Base-by-base conservation (phyloP, 1,140 invertebrate species). In the Cepaea nemoralis region DNA sequence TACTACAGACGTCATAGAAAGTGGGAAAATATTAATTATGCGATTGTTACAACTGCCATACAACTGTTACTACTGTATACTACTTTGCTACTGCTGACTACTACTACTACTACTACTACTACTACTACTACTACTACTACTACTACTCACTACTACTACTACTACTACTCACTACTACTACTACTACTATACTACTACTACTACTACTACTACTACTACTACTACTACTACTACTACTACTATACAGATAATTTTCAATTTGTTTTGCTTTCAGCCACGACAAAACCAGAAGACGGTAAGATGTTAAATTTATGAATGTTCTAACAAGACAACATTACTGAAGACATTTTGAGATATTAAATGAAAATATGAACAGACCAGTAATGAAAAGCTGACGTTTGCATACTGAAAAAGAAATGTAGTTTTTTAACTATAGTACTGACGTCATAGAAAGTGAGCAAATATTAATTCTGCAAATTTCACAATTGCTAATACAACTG, bases 161-260 rank as follows among this genome's bases (percentile, higher is more conserved):
- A n/a, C n/a, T n/a, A n/a, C n/a, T n/a, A n/a, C n/a, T n/a, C n/a
- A n/a, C n/a, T n/a, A n/a, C n/a, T n/a, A n/a, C n/a, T n/a, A n/a
- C n/a, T n/a, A n/a, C n/a, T n/a, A n/a, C n/a, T n/a, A n/a, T n/a
- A n/a, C n/a, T n/a, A n/a, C n/a, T 22, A 22, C 50, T 55, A n/a
- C 50, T n/a, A 24, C 50, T 55, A 55, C 5, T 55, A 5, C 3
- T 24, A 22, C n/a, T 55, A 22, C 50, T 55, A 55, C 45, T 96
- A 96, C 40, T 93, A 91, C 94, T 94, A 95, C 78, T 91, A 92
- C 91, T 93, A 91, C 3, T 12, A 39, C 19, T 69, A 55, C 50
- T n/a, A n/a, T 24, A 14, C 31, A 14, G 5, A 69, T 24, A 31
- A 69, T 3, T 31, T 33, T 24, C 35, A 69, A 2, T 31, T 33